Evolutionary conservation across 1,140 invertebrate genomes (phyloP).

Genomic region (Drosophila littoralis): DNA sequence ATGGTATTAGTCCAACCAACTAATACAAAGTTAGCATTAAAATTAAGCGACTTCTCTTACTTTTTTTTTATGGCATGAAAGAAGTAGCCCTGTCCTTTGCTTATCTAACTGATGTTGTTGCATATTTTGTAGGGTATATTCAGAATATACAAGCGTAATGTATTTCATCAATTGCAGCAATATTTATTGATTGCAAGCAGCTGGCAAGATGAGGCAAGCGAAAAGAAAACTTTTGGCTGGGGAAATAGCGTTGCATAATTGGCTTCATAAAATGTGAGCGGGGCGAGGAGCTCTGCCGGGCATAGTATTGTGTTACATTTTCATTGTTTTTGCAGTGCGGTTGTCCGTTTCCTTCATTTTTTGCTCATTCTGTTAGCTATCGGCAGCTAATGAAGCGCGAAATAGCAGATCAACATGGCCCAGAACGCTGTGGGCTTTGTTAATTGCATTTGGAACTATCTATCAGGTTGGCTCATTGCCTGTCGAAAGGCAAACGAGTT

Average conservation of each 20-base stretch:
- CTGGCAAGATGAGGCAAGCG: neutral
- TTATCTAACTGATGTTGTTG: neutral
- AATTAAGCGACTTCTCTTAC: too few species aligned
- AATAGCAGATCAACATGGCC: conserved; percentile 58
- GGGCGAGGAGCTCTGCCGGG: neutral
- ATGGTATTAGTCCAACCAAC: too few species aligned
- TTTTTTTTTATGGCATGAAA: too few species aligned
- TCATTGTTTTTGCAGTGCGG: conserved; percentile 4
- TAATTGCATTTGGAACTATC: conserved; percentile 69
- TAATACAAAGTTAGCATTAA: too few species aligned
- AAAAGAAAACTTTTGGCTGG: conserved; percentile 53
- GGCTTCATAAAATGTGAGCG: conserved; percentile 48
- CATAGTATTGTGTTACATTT: conserved; percentile 16
- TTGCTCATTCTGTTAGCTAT: conserved; percentile 37
- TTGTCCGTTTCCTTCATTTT: conserved; percentile 21
- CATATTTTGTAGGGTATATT: conserved; percentile 3
- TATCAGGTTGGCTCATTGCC: conserved; percentile 52
- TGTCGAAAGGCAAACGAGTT: conserved; percentile 35
- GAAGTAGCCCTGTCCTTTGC: too few species aligned
- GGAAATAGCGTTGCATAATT: conserved; percentile 69
- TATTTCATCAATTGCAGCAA: conserved; percentile 53
- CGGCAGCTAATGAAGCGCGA: conserved; percentile 74
- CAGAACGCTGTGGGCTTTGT: conserved; percentile 26
- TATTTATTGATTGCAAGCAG: conserved; percentile 69
- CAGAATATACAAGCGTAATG: conserved; percentile 47